These are phyloP conservation scores for Euspilapteryx auroguttella DNA, from an alignment of 2,888 invertebrate species.

Conservation along the genomic window DNA sequence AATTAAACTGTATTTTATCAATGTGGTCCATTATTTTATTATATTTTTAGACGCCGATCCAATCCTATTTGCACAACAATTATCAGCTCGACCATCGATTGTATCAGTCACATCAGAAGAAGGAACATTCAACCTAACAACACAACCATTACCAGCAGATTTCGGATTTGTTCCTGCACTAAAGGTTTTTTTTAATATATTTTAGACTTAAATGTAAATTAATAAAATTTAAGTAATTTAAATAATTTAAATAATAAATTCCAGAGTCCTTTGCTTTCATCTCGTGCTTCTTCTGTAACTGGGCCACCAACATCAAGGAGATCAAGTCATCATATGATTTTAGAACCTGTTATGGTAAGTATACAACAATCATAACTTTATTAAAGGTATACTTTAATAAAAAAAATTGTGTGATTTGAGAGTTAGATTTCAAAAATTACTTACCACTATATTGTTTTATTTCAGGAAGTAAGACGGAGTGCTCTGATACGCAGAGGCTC, in stretches of 20 bases:
- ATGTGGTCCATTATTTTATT: background rate
- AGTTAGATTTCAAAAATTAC: too few species aligned
- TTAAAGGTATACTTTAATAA: constrained; percentile 8
- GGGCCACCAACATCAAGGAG: constrained; percentile 44
- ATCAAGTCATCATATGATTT: constrained; percentile 41
- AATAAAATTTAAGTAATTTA: too few species aligned
- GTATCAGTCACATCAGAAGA: constrained; percentile 52
- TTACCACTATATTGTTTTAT: too few species aligned
- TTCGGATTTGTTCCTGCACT: constrained; percentile 47
- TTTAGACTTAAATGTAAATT: too few species aligned
- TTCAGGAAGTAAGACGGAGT: constrained; percentile 37
- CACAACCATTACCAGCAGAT: constrained; percentile 44
- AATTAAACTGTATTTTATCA: too few species aligned
- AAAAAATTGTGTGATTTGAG: too few species aligned
- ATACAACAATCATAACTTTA: constrained; percentile 1
- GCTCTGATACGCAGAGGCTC: constrained; percentile 42
- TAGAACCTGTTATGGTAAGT: constrained; percentile 39
- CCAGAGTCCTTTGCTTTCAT: constrained; percentile 37
- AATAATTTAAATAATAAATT: too few species aligned
- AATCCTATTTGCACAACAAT: constrained; percentile 41
- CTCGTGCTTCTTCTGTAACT: constrained; percentile 39
- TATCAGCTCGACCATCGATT: constrained; percentile 51
- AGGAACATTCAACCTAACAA: constrained; percentile 33
- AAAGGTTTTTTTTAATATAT: too few species aligned
- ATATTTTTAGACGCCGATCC: constrained; percentile 36